Evolutionary conservation across 2,797 vertebrate genomes (phyloP), one percentile per base, ranked within the genome.

Genomic region (Girardinus metallicus): DNA sequence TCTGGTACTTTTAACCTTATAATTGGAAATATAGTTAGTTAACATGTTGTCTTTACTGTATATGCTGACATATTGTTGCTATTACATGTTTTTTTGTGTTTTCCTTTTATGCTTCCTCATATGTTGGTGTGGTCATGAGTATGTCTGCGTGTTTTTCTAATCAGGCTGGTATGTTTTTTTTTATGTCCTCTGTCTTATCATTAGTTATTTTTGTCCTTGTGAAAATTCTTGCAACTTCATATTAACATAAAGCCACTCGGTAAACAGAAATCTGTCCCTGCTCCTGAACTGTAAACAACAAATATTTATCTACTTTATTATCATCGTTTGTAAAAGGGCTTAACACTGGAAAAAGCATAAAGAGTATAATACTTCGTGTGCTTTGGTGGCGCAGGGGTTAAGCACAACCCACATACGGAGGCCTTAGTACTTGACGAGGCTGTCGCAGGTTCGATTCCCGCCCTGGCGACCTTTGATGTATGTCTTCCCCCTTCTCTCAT

Each of bases 281-380:
- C n/a, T 49, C 66, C 44, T 73, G 72, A 80, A 83, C 44, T 84
- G 79, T 85, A 87, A 88, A 89, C 86, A 90, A 21, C 43, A 62
- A 80, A 74, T 68, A 80, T 82, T 53, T 86, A 89, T 84, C 76
- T n/a, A n/a, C 80, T 83, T 81, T 78, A 86, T 92, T 79, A 68
- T 23, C 11, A 78, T 79, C 43, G 73, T 84, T 84, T 72, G 80
- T 76, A n/a, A 39, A 78, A 29, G 29, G 46, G 62, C 44, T 76
- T 60, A 84, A 41, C 26, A 71, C 11, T 13, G 26, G 26, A 44
- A 43, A 44, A 3, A 29, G 18, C 41, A n/a, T 44, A 11, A 43
- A 44, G 26, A 71, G 23, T 5, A 15, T 6, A 12, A 26, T 26
- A 41, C 26, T 70, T 70, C n/a, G n/a, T n/a, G n/a, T n/a, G n/a